Evolutionary conservation across 1,140 invertebrate genomes (phyloP), one percentile per base, ranked within the genome.

Genomic region (Linepithema humile): DNA sequence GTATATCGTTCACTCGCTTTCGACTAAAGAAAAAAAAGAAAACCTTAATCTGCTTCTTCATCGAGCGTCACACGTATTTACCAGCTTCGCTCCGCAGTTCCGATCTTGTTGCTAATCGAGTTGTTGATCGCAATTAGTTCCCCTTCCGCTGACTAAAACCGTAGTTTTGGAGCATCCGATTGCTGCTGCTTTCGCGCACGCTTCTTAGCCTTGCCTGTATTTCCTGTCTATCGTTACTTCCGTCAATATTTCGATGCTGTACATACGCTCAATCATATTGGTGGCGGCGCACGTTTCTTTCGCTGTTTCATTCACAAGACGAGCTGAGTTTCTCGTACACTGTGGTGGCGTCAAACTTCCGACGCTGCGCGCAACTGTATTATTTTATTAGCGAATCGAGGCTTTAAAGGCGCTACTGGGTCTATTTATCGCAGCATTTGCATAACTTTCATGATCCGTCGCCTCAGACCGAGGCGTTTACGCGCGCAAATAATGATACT

Each of bases 1-100:
- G 96, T 95, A 57, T 20, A 35, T 0, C 12, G 23, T 78, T 67
- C 35, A n/a, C 12, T 40, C n/a, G 48, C 35, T 57, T 43, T 67
- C 6, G n/a, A n/a, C 35, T 50, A 69, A 40, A 17, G n/a, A 67
- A 75, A 64, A 20, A 17, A 6, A 59, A 80, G 45, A n/a, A 65
- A 75, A 50, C 80, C 62, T 83, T 72, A 77, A 86, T 84, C 73
- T 83, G 90, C 89, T 90, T 92, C 88, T 91, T 91, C 90, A 91
- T 91, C 86, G 90, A 91, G 89, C 88, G 59, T 38, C 77, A 60
- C 20, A 32, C 43, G 23, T 57, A 72, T 57, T 32, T 35, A 45
- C 9, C 55, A 55, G 82, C 82, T 83, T 83, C 35, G 72, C 73
- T 77, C 60, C 38, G 60, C 72, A 38, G 48, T 48, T n/a, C 35